phyloP scores from a whole-genome alignment of 2,888 invertebrate species.

The Tupiocoris notatus region DNA sequence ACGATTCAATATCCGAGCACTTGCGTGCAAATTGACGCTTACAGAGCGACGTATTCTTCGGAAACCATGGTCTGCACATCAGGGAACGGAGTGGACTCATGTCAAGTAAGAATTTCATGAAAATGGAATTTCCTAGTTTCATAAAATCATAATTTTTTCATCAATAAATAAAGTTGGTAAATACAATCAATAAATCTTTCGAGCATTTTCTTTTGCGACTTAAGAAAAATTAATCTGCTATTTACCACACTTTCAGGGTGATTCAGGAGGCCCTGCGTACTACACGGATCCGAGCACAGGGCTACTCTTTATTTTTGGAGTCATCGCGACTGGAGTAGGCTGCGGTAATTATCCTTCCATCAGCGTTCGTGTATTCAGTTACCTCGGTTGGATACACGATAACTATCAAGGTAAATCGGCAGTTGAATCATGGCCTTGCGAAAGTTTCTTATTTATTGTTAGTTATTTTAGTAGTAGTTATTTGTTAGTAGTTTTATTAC shows the following conservation, averaged over 20 bases:
- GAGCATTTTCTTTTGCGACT: too few relatives aligned
- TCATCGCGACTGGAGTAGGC: not conserved
- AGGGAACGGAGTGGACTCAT: not conserved
- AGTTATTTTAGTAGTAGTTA: too few relatives aligned
- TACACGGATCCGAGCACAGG: not conserved
- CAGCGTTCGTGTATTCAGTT: not conserved
- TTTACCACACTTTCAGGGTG: constrained; percentile 12
- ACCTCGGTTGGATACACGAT: not conserved
- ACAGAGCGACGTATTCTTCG: not conserved
- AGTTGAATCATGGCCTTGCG: too few relatives aligned
- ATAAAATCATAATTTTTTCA: too few relatives aligned
- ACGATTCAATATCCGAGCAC: not conserved
- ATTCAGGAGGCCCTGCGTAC: constrained; percentile 6
- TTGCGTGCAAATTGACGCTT: not conserved
- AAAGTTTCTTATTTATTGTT: too few relatives aligned
- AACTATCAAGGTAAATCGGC: constrained; percentile 9
- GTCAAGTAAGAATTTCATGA: constrained; percentile 6
- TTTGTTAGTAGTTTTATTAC: too few relatives aligned
- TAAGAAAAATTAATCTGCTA: too few relatives aligned
- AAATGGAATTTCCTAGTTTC: too few relatives aligned
- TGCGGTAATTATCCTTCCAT: not conserved
- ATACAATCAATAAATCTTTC: too few relatives aligned
- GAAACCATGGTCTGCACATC: constrained; percentile 19
- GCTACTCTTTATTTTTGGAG: not conserved
- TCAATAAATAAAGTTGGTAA: too few relatives aligned